A percentile compares a stretch with the other conserved stretches of the same genome.
Conservation (phyloP, 2,888 invertebrate genomes). For the Tanaodytes sp. region DNA sequence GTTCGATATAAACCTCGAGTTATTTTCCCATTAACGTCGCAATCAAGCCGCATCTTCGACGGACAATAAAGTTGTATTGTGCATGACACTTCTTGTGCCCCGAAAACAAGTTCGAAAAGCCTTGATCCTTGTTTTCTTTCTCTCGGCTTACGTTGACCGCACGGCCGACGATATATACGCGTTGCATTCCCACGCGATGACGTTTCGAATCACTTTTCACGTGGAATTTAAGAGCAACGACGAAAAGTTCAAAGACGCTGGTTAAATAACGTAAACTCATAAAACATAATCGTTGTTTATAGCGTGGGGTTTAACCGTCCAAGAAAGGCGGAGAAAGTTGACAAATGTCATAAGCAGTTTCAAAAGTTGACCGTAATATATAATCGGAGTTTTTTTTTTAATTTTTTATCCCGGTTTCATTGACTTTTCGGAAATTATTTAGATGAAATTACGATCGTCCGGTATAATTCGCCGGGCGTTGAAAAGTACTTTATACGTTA, state of each 20-base stretch:
- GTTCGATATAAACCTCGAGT: not conserved
- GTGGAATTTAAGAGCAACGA: not conserved
- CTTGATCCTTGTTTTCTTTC: too few relatives aligned
- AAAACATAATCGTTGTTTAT: conserved; percentile 40
- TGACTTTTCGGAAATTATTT: conserved; percentile 22
- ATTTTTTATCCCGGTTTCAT: conserved; percentile 32
- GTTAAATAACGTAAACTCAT: conserved; percentile 38
- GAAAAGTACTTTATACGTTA: too few relatives aligned
- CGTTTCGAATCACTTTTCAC: conserved; percentile 14
- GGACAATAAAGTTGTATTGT: too few relatives aligned
- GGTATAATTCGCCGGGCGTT: not conserved
- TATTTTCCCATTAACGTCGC: not conserved
- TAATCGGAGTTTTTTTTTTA: conserved; percentile 18
- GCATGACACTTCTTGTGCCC: too few relatives aligned
- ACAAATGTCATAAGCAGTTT: conserved; percentile 39
- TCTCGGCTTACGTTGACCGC: too few relatives aligned
- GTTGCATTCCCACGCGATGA: conserved; percentile 1
- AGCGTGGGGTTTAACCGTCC: conserved; percentile 8
- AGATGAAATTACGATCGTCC: conserved; percentile 1
- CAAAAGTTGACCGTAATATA: conserved; percentile 31
- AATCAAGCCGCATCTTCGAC: too few relatives aligned
- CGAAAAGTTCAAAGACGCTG: not conserved
- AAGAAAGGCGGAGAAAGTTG: conserved; percentile 50
- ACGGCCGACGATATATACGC: too few relatives aligned
- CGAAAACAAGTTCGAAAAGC: too few relatives aligned